Base-by-base conservation (phyloP, 2,888 invertebrate species). In the Cryptophagus acutangulus region DNA sequence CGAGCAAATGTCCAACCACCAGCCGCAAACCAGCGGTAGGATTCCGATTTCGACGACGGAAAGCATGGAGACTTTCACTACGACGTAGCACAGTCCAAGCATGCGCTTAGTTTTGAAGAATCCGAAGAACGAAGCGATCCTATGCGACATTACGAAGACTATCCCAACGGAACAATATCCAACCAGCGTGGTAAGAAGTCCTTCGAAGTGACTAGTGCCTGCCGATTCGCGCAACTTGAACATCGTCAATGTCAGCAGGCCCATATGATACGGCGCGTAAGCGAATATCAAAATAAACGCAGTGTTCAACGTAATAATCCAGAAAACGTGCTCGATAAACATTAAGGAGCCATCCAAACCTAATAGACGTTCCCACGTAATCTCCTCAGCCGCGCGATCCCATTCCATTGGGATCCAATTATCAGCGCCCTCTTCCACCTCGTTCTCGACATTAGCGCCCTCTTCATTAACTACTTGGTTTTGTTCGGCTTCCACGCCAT, bases 351-450 rank as follows among this genome's bases (percentile, higher is more conserved):
- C 97, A 70, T 99, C 97, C 6, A 99, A 71, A 0, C 97, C 97
- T 1, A 99, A 74, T 3, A 99, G 73, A 49, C 95, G 79, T 65
- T 99, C 97, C 99, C 99, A 99, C 0, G 97, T 99, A 16, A 99
- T 72, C 67, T 99, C 99, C 63, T 96, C 99, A 8, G 91, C 93
- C 0, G 94, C 94, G 48, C 95, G 76, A 64, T 97, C 96, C 95
- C 95, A 97, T 63, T 96, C 96, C 79, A 96, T 92, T 0, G 94
- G 95, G 70, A 96, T 96, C 94, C 96, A 96, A 61, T 94, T 94
- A 44, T 82, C 87, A 58, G 87, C 87, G 61, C 87, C 85, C 2
- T 81, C 81, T 18, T 75, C 80, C 51, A 79, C 65, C 16, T 76
- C 71, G 55, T 80, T 75, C 35, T 61, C 62, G 14, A 46, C 62